phyloP scores from a whole-genome alignment of 2,888 invertebrate species.

The Mactromeris polynyma region DNA sequence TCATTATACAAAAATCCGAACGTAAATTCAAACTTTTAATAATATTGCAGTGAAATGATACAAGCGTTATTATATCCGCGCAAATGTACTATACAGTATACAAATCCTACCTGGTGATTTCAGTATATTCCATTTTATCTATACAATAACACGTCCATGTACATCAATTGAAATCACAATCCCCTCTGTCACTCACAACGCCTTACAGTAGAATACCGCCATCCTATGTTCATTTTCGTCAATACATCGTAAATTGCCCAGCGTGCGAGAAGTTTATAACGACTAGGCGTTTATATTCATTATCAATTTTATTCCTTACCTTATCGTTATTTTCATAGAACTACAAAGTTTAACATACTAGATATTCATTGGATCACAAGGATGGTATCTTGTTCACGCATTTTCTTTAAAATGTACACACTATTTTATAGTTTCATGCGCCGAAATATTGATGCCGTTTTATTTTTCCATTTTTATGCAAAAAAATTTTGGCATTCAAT shows the following conservation, averaged over 20 bases:
- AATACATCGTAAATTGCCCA: neutral
- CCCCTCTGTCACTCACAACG: neutral
- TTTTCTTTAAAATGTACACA: too few species aligned
- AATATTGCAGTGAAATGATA: too few species aligned
- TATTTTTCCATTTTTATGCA: too few species aligned
- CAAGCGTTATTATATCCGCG: too few species aligned
- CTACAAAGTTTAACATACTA: too few species aligned
- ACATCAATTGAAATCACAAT: neutral
- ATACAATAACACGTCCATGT: neutral
- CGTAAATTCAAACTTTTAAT: too few species aligned
- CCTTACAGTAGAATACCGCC: neutral
- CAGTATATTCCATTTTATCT: conserved; percentile 8
- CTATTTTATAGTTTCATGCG: too few species aligned
- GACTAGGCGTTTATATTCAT: neutral
- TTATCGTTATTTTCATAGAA: neutral
- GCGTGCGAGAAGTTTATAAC: neutral
- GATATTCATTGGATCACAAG: too few species aligned
- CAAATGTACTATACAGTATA: neutral
- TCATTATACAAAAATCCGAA: too few species aligned
- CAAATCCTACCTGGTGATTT: neutral
- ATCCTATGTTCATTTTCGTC: neutral
- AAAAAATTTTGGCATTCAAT: too few species aligned
- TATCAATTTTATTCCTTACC: neutral
- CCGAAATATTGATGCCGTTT: too few species aligned
- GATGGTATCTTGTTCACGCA: too few species aligned